These are phyloP conservation scores for Nasonia vitripennis DNA, from an alignment of 1,140 invertebrate species.

Conservation along the genomic window DNA sequence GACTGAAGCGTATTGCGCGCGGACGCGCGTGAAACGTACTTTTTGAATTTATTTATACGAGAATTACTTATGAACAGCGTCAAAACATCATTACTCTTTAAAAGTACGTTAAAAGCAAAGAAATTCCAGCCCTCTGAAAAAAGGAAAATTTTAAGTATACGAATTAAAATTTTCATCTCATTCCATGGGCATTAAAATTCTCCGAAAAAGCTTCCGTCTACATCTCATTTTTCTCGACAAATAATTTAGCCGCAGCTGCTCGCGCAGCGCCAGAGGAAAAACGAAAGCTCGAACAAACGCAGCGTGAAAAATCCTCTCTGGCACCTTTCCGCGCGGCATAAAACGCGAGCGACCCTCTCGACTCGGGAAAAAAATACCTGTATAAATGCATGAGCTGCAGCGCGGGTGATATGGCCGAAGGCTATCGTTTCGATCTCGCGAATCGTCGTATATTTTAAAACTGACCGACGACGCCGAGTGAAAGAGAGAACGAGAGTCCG, in stretches of 20 bases:
- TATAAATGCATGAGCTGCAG: slow-evolving; percentile 29
- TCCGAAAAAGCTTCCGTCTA: neutral
- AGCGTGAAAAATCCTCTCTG: neutral
- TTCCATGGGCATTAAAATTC: no score
- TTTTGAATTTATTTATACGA: neutral
- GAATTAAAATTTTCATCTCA: no score
- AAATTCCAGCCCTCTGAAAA: no score
- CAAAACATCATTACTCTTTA: no score
- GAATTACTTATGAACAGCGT: no score
- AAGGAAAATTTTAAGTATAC: no score
- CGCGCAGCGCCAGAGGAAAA: neutral
- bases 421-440: slow-evolving; percentile 13
- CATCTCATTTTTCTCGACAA: neutral
- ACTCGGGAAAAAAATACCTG: neutral
- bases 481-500: slow-evolving; percentile 41
- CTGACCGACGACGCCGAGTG: neutral
- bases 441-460: slow-evolving; percentile 29
- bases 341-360: neutral
- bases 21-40: neutral
- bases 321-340: neutral
- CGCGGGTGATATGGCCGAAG: neutral
- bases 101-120: no score
- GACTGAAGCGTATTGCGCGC: neutral
- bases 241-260: neutral
- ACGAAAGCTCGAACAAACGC: neutral